Base-by-base conservation (phyloP, 2,797 vertebrate species). In the Heteromormyrus szaboi region DNA sequence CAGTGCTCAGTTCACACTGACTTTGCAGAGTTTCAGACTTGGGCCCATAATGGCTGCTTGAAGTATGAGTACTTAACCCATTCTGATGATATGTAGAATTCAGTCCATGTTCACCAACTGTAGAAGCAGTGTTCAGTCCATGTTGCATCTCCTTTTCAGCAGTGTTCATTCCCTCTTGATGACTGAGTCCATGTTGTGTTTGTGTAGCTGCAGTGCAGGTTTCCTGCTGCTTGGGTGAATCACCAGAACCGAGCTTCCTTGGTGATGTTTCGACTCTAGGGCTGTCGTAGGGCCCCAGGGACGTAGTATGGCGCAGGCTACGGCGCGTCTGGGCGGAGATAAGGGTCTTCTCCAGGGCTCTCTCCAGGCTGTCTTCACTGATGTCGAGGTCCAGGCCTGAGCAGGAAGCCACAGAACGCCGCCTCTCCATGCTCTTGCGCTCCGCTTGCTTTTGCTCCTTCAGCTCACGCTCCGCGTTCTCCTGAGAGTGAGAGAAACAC, bases 401-500 rank as follows among this genome's bases (percentile, higher is more conserved):
- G 87, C 95, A 96, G 46, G 94, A 88, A 0, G 95, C 95, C 90
- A 97, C 81, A 9, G 96, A 97, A 51, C 96, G 95, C 0, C 96
- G 95, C 90, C 96, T 96, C 89, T 96, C 95, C n/a, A 89, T 90
- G 0, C 93, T 94, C 89, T 95, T 94, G 14, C 93, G 95, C 83
- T 97, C 95, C 4, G 94, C 89, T 14, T 95, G 95, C 91, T 94
- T 95, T 93, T 95, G 94, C 90, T 97, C 96, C 92, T 96, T 96
- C 87, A 93, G 85, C 89, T 96, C 96, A 44, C 97, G 93, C 33
- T 96, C 95, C 17, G 94, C 90, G 88, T 97, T 97, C 93, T 97
- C 97, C 97, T 97, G 90, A 11, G 11, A 33, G 48, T 56, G 12
- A 46, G 5, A 12, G 29, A 54, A n/a, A 9, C n/a, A 44, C 4